These are phyloP conservation scores for Sebastes melanostomus DNA, from an alignment of 2,797 vertebrate species.

Conservation along the genomic window DNA sequence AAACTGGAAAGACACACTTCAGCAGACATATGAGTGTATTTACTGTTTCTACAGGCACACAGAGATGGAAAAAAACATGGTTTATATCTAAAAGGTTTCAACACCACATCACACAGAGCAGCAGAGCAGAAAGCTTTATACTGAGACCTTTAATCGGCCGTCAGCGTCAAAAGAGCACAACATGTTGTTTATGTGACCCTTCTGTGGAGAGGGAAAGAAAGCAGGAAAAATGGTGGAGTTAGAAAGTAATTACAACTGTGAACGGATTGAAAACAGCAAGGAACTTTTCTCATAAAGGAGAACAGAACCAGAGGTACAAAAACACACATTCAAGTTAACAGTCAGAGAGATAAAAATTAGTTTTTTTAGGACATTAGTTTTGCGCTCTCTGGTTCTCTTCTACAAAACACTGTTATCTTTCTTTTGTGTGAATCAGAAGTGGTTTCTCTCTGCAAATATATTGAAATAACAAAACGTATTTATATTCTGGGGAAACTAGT, in stretches of 20 bases:
- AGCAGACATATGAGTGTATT: not conserved
- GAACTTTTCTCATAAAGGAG: not conserved
- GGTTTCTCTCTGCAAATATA: not conserved
- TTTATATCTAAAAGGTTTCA: slow-evolving; percentile 6
- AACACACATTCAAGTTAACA: not conserved
- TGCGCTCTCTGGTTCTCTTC: not conserved
- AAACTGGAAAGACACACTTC: slow-evolving; percentile 3
- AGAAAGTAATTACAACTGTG: slow-evolving; percentile 4
- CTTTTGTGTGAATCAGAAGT: not conserved
- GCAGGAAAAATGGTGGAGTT: slow-evolving; percentile 3
- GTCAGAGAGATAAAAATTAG: not conserved
- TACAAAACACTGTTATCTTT: not conserved
- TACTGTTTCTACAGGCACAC: slow-evolving; percentile 2
- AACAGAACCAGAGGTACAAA: not conserved
- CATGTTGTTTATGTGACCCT: slow-evolving; percentile 68
- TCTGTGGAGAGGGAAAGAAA: slow-evolving; percentile 63
- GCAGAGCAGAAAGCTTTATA: slow-evolving; percentile 45
- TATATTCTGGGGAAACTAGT: not conserved
- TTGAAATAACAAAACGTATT: not conserved
- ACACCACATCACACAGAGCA: slow-evolving; percentile 42
- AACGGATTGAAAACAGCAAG: not conserved
- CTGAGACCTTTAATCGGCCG: slow-evolving; percentile 73
- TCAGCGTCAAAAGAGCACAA: slow-evolving; percentile 68
- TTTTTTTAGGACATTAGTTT: not conserved
- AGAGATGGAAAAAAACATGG: not conserved